These are phyloP conservation scores for Xerus inauris DNA, from an alignment of 2,113 vertebrate species.

Conservation along the genomic window DNA sequence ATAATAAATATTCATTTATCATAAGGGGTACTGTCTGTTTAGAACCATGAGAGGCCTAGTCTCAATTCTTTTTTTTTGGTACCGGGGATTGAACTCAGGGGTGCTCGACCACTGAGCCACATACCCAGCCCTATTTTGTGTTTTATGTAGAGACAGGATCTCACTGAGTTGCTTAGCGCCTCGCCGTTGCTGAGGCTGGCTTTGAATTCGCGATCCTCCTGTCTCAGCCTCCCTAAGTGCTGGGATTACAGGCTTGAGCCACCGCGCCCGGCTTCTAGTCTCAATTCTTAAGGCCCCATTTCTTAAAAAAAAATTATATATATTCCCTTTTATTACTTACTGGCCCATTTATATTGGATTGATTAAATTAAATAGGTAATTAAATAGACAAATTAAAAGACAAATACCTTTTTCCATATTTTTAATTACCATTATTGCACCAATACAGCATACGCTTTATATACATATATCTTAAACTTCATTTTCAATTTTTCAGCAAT, in stretches of 20 bases:
- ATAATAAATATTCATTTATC: background rate
- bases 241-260: no score
- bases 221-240: no score
- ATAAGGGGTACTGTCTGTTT: background rate
- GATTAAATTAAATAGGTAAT: slow-evolving; percentile 35
- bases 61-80: no score
- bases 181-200: no score
- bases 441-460: slow-evolving; percentile 87
- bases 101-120: no score
- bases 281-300: slow-evolving; percentile 19
- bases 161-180: no score
- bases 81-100: no score
- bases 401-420: slow-evolving; percentile 75
- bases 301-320: slow-evolving; percentile 36
- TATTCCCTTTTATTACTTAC: slow-evolving; percentile 17
- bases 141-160: no score
- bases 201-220: no score
- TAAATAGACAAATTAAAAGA: slow-evolving; percentile 54
- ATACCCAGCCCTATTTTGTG: no score
- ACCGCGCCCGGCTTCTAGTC: no score
- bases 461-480: slow-evolving; percentile 86
- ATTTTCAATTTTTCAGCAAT: slow-evolving; percentile 84
- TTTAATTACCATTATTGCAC: slow-evolving; percentile 89
- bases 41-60: background rate
- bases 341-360: background rate